These are phyloP conservation scores for Nomada ferruginata DNA, from an alignment of 2,888 invertebrate species.

Conservation along the genomic window DNA sequence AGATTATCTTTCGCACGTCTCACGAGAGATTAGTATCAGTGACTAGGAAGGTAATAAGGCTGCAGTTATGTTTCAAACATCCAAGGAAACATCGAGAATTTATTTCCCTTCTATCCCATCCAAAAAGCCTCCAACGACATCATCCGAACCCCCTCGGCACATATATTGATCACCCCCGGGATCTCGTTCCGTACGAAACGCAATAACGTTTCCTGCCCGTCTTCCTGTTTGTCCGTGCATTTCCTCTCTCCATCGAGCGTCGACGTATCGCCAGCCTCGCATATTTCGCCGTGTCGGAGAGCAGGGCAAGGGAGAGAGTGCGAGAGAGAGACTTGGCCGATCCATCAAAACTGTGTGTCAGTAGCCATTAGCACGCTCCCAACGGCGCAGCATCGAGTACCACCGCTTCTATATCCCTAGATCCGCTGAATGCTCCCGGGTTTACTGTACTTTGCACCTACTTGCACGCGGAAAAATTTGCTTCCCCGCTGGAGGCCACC, in stretches of 20 bases:
- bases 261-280: conserved; percentile 67
- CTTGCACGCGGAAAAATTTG: conserved; percentile 54
- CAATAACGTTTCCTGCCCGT: conserved; percentile 49
- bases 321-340: conserved; percentile 81
- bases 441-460: conserved; percentile 66
- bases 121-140: background rate
- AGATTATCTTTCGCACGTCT: no score
- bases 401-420: conserved; percentile 66
- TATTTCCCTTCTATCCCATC: background rate
- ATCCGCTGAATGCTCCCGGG: conserved; percentile 63
- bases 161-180: conserved; percentile 36
- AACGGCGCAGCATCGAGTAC: conserved; percentile 77
- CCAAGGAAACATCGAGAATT: no score
- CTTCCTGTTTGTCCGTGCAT: conserved; percentile 59
- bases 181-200: conserved; percentile 7
- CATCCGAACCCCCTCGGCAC: background rate
- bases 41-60: no score
- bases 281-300: conserved; percentile 71
- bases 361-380: conserved; percentile 88
- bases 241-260: conserved; percentile 46
- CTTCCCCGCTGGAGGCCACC: conserved; percentile 9
- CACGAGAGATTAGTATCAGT: no score
- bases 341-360: conserved; percentile 88
- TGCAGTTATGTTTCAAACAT: no score
- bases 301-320: conserved; percentile 66